Base-by-base conservation (phyloP, 2,888 invertebrate species). In the Scaeva pyrastri region DNA sequence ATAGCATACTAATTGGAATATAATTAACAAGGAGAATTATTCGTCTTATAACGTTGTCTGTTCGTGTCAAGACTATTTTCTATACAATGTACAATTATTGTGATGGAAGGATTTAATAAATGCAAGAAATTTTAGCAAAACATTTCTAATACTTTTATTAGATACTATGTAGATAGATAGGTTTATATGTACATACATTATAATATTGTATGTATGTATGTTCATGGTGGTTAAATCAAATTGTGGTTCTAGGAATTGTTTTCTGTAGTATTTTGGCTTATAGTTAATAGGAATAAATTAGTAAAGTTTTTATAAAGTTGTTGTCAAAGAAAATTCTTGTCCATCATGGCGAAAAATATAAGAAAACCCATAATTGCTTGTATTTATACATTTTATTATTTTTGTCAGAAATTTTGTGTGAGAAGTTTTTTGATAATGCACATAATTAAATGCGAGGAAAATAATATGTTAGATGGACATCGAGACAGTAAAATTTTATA, bases 1-100 rank as follows among this genome's bases (percentile, higher is more conserved):
- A 82, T 77, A 72, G 77, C 66, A 71, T 19, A 75, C 79, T 84
- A 79, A 84, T 84, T 84, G 84, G 58, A 71, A 71, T 84, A 60
- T 79, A 84, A 79, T 84, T 75, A 79, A 84, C 75, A 72, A 75
- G 75, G 55, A 43, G 48, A 64, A 66, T 58, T 71, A 60, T 58
- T n/a, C 36, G 41, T 45, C 50, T 58, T 21, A 43, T 71, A 31
- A 7, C 39, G 16, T 19, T 50, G 14, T n/a, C n/a, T 19, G 60
- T 8, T 31, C 19, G 12, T 14, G 19, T 43, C 45, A 31, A 45
- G 70, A 64, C 60, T 50, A 23, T 81, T 75, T 55, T 10, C 55
- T 21, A 43, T 56, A 81, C 31, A 31, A 31, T 31, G 6, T 5
- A 31, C 31, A 31, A 31, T 66, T 76, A 74, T n/a, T n/a, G n/a